Evolutionary conservation across 1,140 invertebrate species (phyloP), one percentile per base, ranked within the genome.

Genomic region (Arion vulgaris): DNA sequence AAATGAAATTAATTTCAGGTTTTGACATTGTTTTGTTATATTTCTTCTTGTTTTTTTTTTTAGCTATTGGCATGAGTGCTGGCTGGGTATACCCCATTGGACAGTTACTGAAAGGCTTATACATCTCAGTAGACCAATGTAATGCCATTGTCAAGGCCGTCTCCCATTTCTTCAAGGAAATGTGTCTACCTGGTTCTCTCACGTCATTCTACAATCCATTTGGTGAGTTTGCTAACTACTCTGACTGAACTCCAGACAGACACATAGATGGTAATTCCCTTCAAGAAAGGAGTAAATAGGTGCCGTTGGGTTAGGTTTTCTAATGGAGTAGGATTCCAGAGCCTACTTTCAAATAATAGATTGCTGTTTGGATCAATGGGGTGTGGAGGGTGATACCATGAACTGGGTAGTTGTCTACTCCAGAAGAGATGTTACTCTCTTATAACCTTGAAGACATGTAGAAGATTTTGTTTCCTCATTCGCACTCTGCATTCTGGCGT

Each of bases 81-180:
- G 97, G 98, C 53, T 99, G 98, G 98, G 94, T 97, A 81, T 94
- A 98, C 88, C 98, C 98, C 13, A 95, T 99, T 85, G 94, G 97
- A 92, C 93, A 93, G 95, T 91, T 99, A 34, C 96, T 98, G 94
- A 94, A 95, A 88, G 95, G 95, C 49, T 95, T 96, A 90, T 94
- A 97, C 53, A 95, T 96, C 41, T 66, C 72, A 19, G 85, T 91
- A 0, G 83, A 68, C 13, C 88, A 93, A 90, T 99, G 98, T 89
- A 99, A 99, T 88, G 98, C 99, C 93, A 96, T 98, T 90, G 96
- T 99, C 0, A 98, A 99, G 92, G 96, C 96, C 5, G 96, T 97
- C 0, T 96, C 96, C 17, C 94, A 95, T 83, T 99, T 95, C 90
- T 99, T 99, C 91, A 95, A 96, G 7, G 94, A 95, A 73, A 98